Evolutionary conservation across 2,888 invertebrate genomes (phyloP).

Genomic region (Unio delphinus): DNA sequence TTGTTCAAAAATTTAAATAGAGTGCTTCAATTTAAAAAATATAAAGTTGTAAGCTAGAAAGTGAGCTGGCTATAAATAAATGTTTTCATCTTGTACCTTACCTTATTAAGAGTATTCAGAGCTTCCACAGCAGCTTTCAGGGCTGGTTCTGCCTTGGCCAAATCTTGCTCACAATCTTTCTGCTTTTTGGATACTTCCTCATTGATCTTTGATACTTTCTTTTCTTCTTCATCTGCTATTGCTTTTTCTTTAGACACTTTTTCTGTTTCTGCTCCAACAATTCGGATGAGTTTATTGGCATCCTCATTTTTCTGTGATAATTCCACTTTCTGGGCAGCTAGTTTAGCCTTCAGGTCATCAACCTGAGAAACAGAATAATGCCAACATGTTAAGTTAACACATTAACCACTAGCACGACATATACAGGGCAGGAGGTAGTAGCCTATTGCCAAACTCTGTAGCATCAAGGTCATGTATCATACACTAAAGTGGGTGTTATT

Average conservation of each 20-base stretch:
- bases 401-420: too few relatives aligned
- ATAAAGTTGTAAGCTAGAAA: too few relatives aligned
- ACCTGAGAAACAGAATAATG: slow-evolving; percentile 76
- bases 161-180: slow-evolving; percentile 92
- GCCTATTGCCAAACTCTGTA: too few relatives aligned
- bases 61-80: too few relatives aligned
- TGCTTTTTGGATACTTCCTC: slow-evolving; percentile 91
- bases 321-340: slow-evolving; percentile 94
- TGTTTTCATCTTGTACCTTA: slow-evolving; percentile 40
- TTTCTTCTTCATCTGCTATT: slow-evolving; percentile 90
- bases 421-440: too few relatives aligned
- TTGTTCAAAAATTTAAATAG: too few relatives aligned
- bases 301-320: slow-evolving; percentile 95
- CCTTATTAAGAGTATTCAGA: slow-evolving; percentile 93
- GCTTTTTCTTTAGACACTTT: slow-evolving; percentile 94
- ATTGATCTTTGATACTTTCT: slow-evolving; percentile 93
- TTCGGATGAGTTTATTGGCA: slow-evolving; percentile 89
- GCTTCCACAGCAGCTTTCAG: slow-evolving; percentile 93
- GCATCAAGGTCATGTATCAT: too few relatives aligned
- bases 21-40: too few relatives aligned
- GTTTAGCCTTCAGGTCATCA: slow-evolving; percentile 90
- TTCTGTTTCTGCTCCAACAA: slow-evolving; percentile 94
- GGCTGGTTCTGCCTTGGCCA: slow-evolving; percentile 96
- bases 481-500: too few relatives aligned
- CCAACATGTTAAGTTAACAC: too few relatives aligned